Evolutionary conservation across 2,888 invertebrate species (phyloP).

Genomic region (Serripes groenlandicus): DNA sequence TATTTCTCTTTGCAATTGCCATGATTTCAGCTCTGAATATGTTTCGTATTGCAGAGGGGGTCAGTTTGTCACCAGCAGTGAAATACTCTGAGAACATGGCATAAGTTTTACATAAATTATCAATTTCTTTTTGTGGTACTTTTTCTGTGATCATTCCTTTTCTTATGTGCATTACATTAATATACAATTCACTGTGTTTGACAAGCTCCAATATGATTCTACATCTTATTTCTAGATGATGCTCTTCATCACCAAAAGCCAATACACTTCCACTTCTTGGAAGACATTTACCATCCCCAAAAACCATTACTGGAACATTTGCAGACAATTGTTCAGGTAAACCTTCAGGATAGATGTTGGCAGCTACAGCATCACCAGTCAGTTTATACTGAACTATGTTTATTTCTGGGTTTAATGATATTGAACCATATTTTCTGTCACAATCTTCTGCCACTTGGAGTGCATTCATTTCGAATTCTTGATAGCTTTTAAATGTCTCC

Average conservation of each 20-base stretch:
- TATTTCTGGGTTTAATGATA: too few relatives aligned
- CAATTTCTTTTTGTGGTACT: neutral
- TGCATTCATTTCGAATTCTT: neutral
- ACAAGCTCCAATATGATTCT: slow-evolving; percentile 6
- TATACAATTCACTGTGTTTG: neutral
- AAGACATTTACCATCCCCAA: slow-evolving; percentile 36
- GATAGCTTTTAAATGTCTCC: neutral
- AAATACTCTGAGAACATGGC: neutral
- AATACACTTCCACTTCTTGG: slow-evolving; percentile 21
- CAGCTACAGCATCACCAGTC: neutral
- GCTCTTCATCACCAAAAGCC: slow-evolving; percentile 31
- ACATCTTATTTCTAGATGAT: slow-evolving; percentile 23
- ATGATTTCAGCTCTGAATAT: neutral
- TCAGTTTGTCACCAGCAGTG: neutral
- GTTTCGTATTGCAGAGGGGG: neutral
- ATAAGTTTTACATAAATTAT: neutral
- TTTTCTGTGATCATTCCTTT: neutral
- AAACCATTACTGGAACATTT: too few relatives aligned
- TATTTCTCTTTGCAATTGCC: too few relatives aligned
- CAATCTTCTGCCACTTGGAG: neutral
- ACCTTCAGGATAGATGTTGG: too few relatives aligned
- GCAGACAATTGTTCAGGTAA: neutral
- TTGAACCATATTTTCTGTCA: neutral
- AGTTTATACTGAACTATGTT: too few relatives aligned
- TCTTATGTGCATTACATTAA: neutral